Base-by-base conservation (phyloP, 2,888 invertebrate genomes). In the Hydriomena furcata region DNA sequence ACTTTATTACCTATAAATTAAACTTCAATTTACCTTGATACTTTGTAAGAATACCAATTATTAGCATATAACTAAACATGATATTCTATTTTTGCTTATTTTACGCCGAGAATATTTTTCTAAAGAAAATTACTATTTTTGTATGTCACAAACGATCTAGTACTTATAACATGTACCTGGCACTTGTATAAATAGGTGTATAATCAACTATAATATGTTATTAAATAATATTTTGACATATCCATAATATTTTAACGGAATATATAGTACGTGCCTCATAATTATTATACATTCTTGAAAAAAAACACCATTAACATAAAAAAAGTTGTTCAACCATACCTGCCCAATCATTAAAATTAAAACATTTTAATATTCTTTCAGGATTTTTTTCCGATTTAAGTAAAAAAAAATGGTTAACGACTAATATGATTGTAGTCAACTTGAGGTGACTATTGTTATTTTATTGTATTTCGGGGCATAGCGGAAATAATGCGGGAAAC, bases 51-150 rank as follows among this genome's bases (percentile, higher is more conserved):
- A 8, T 5, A 36, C 7, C 5, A 10, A 34, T 13, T 8, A 10
- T 27, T 27, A 21, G 13, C 13, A 21, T n/a, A 28, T 44, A 12
- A 6, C 13, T 21, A 17, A 20, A 21, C 23, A 6, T 28, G 25
- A 34, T 25, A 34, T 30, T 40, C 1, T 27, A 41, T 34, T 35
- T 35, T 46, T 27, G 31, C 35, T 44, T 17, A 10, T 1, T 21
- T 27, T 38, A 28, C n/a, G 28, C 21, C n/a, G 17, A 32, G 20
- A 20, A 46, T 46, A 46, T 46, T 46, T 46, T 46, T 46, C 11
- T 31, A 36, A 23, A 13, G n/a, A 28, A 35, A 30, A 30, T 23
- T 28, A 44, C 31, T 44, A 44, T 50, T 50, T 50, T 50, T 40
- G 24, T 44, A 44, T 34, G 13, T 32, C 10, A 25, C 7, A 32